Base-by-base conservation (phyloP, 2,888 invertebrate species). In the Vanessa cardui region DNA sequence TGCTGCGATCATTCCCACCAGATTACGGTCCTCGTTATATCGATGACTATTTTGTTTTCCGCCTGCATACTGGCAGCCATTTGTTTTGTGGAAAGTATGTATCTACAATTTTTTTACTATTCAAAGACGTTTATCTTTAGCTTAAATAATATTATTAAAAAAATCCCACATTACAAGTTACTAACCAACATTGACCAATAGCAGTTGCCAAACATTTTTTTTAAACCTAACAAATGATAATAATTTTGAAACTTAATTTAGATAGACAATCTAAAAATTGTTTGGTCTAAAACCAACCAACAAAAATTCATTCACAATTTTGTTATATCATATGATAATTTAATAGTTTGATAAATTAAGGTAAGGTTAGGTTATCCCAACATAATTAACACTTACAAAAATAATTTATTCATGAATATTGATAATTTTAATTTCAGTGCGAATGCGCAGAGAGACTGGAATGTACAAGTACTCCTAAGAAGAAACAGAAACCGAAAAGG, bases 21-120 rank as follows among this genome's bases (percentile, higher is more conserved):
- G 88, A 94, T 97, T 77, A 96, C 97, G 66, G 96, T 97, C 65
- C 94, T 97, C 73, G 96, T 97, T 73, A 94, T 96, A 83, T 96
- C 96, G 62, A 97, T 97, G 96, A 96, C 96, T 76, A 94, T 96
- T 77, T 91, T 97, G 75, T 96, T 97, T 84, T 95, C 97, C 76
- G 94, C 97, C 79, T 96, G 96, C 80, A 96, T 97, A 79, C 92
- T 96, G 74, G 95, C 95, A 54, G 97, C 96, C 79, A 95, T 97
- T 83, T 96, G 96, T 87, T 95, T 96, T 80, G 95, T 97, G 86
- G 97, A 97, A 93, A 95, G 97, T 97, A 86, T 96, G 97, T 95
- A 83, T 52, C 1, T 21, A 8, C 2, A 18, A 9, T 64, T 58
- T 50, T 49, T 54, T 18, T 56, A 61, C 6, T 44, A 44, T 39